Conservation (phyloP, 2,113 vertebrate species). For the Forbesichthys papilliferus region DNA sequence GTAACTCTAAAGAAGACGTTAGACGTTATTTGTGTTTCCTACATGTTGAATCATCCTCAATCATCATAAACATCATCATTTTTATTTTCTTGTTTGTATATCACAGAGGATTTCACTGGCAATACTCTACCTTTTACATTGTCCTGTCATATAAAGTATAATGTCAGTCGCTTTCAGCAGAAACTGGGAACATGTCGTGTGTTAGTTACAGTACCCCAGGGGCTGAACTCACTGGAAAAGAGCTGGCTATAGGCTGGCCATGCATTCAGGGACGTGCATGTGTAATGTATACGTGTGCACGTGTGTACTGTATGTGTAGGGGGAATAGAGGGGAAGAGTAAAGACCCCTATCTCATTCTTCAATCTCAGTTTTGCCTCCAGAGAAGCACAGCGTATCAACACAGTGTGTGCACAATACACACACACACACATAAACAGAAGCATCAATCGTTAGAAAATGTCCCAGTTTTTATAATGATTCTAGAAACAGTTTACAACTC, state of each 20-base stretch:
- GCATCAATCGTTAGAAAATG: background rate
- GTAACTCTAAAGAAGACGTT: too few species aligned
- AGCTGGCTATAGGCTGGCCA: conserved; percentile 45
- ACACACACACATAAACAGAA: background rate
- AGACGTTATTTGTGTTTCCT: too few species aligned
- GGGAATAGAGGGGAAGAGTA: background rate
- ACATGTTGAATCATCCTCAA: too few species aligned
- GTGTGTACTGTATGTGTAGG: background rate
- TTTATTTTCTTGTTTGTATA: too few species aligned
- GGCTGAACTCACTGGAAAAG: conserved; percentile 43
- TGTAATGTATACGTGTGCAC: background rate
- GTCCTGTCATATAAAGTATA: too few species aligned
- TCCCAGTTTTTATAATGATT: too few species aligned
- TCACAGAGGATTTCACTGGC: too few species aligned
- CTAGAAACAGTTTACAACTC: conserved; percentile 6
- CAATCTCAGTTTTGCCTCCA: conserved; percentile 4
- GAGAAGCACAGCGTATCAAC: conserved; percentile 5
- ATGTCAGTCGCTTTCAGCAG: too few species aligned
- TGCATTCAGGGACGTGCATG: conserved; percentile 17
- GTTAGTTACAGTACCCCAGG: conserved; percentile 24
- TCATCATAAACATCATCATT: too few species aligned
- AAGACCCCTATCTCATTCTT: background rate
- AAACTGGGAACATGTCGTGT: conserved; percentile 16
- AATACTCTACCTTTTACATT: too few species aligned
- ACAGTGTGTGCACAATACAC: background rate